A percentile compares a stretch with the other conserved stretches of the same genome.
Evolutionary conservation across 2,888 invertebrate genomes (phyloP).

Genomic region (Eilema caniola): DNA sequence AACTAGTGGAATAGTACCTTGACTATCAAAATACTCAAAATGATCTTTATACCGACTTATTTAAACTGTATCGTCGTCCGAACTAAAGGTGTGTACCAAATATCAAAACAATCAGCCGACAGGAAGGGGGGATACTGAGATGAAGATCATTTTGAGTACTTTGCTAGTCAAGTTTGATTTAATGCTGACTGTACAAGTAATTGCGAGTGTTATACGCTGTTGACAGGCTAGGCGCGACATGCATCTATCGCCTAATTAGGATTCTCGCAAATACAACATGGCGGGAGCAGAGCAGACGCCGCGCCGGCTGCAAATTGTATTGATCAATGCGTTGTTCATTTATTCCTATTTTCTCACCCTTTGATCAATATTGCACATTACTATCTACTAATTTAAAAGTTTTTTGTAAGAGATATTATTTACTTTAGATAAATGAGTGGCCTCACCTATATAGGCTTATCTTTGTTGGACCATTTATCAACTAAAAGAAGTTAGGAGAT

Average conservation of each 20-base stretch:
- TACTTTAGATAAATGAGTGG: background rate
- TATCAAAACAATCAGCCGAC: too few species aligned
- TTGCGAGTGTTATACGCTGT: too few species aligned
- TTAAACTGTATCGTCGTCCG: too few species aligned
- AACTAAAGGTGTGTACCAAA: too few species aligned
- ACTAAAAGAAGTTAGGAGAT: background rate
- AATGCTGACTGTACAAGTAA: too few species aligned
- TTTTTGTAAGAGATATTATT: background rate
- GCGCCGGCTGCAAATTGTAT: slow-evolving; percentile 14
- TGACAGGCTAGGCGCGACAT: background rate
- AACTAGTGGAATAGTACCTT: background rate
- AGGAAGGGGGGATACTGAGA: too few species aligned
- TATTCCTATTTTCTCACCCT: background rate
- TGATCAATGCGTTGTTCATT: slow-evolving; percentile 16
- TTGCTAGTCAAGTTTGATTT: too few species aligned
- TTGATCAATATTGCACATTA: background rate
- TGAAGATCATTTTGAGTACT: too few species aligned
- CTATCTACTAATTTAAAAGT: background rate
- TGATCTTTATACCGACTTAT: too few species aligned
- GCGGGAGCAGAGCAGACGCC: background rate
- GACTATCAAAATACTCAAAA: too few species aligned
- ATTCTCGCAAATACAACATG: slow-evolving; percentile 5
- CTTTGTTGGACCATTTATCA: background rate
- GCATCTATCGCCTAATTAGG: background rate
- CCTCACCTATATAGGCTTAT: background rate